Conservation (phyloP, 2,113 vertebrate genomes). For the Dasyprocta punctata region DNA sequence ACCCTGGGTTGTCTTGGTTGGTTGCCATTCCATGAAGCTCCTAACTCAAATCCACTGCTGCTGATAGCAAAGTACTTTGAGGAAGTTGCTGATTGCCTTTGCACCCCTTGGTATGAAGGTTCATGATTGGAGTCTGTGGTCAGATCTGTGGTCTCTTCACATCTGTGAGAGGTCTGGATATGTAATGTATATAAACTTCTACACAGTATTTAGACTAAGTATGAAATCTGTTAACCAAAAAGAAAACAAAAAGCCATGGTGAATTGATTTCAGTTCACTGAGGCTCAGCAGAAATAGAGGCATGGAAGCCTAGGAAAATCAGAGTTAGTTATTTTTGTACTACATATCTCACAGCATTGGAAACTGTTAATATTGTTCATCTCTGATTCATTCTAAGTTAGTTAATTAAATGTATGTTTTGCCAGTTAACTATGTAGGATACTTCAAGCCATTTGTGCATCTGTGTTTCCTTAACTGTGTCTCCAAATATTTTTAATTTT, state of each 20-base stretch:
- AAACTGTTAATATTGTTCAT: conserved; percentile 15
- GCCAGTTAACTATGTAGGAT: background rate
- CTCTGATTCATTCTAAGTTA: conserved; percentile 43
- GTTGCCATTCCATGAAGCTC: background rate
- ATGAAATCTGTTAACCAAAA: background rate
- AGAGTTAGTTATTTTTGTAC: conserved; percentile 25
- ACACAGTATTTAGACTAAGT: background rate
- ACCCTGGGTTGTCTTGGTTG: background rate
- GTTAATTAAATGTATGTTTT: conserved; percentile 35
- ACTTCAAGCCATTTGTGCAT: conserved; percentile 5
- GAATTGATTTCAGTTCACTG: background rate
- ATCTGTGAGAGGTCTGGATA: background rate
- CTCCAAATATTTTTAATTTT: conserved; percentile 54
- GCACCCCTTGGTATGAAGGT: background rate
- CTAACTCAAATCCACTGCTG: background rate
- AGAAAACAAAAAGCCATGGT: background rate
- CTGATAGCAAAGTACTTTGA: background rate
- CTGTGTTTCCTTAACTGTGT: conserved; percentile 51
- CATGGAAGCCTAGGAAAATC: background rate
- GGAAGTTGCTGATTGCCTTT: background rate
- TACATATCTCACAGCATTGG: background rate
- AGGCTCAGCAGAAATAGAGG: background rate
- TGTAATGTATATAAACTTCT: background rate
- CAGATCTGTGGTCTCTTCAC: background rate
- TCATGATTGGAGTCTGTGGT: background rate